Conservation (phyloP, 2,888 invertebrate genomes). For the Acanthosepion lycidas region DNA sequence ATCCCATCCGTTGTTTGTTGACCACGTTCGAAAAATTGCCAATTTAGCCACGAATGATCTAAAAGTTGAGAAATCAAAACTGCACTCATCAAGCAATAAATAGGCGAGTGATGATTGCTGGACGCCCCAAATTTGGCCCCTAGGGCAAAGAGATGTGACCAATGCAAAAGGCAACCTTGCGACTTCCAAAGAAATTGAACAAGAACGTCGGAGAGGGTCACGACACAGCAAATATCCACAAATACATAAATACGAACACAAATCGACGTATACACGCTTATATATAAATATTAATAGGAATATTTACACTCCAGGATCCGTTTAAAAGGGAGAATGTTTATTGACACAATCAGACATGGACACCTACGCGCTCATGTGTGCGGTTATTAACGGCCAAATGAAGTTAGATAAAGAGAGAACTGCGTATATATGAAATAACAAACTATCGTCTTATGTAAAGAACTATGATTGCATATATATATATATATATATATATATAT, state of each 20-base stretch:
- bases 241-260: neutral
- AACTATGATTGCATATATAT: neutral
- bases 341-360: no score
- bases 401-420: no score
- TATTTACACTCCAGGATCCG: no score
- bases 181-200: neutral
- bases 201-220: neutral
- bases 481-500: neutral
- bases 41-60: slow-evolving; percentile 16
- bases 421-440: neutral
- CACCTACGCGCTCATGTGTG: no score
- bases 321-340: no score
- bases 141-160: neutral
- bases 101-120: neutral
- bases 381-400: no score
- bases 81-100: neutral
- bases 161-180: neutral
- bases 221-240: no score
- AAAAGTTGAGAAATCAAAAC: neutral
- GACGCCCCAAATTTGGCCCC: neutral
- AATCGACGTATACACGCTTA: neutral
- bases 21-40: slow-evolving; percentile 2
- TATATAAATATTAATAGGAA: neutral
- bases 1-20: neutral
- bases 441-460: no score